Percentiles rank a stretch among this genome's conserved stretches.
phyloP scores from a whole-genome alignment of 1,140 invertebrate species.

The Cyclargus thomasi region DNA sequence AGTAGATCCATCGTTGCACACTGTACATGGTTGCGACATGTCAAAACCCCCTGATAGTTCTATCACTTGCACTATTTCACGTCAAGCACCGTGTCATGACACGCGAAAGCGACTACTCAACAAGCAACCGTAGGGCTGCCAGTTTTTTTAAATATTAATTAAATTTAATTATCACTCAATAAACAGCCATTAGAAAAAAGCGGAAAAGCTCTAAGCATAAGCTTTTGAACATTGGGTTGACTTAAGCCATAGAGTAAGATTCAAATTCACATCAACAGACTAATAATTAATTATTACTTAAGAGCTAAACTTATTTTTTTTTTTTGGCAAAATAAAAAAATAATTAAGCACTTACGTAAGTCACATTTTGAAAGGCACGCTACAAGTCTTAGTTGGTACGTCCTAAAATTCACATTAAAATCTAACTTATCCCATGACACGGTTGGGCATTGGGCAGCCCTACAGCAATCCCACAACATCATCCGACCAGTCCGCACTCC shows the following conservation, averaged over 20 bases:
- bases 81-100: slow-evolving; percentile 4
- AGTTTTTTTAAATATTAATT: background rate
- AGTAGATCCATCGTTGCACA: too few species aligned
- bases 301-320: too few species aligned
- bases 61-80: slow-evolving; percentile 16
- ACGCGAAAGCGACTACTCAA: background rate
- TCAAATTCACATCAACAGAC: too few species aligned
- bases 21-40: slow-evolving; percentile 3
- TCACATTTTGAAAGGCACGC: too few species aligned
- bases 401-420: background rate
- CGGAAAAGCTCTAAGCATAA: too few species aligned
- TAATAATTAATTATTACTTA: too few species aligned
- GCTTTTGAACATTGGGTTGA: too few species aligned
- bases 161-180: background rate
- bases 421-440: background rate
- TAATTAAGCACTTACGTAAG: too few species aligned
- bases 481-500: slow-evolving; percentile 21
- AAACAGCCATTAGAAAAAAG: too few species aligned
- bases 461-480: background rate
- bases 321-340: too few species aligned
- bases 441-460: background rate
- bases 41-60: slow-evolving; percentile 2
- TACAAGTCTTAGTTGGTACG: too few species aligned
- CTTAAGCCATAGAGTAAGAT: too few species aligned
- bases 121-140: background rate